These are phyloP conservation scores for Eristalis intricaria DNA, from an alignment of 2,888 invertebrate species.

Conservation along the genomic window DNA sequence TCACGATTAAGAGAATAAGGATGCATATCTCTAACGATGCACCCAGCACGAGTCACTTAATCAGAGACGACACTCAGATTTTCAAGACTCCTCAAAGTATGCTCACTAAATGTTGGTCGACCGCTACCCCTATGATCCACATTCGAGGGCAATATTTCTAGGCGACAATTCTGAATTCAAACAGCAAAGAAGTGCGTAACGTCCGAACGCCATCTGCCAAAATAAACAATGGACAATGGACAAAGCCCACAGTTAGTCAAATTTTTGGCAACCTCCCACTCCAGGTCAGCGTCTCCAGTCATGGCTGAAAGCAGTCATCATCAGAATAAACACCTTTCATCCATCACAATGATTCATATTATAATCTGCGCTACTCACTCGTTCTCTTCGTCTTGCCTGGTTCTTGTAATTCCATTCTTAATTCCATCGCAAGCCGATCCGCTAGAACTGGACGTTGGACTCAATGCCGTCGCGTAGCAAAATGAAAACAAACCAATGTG, in stretches of 20 bases:
- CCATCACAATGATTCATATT: background rate
- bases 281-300: background rate
- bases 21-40: too few relatives aligned
- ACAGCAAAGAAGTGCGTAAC: background rate
- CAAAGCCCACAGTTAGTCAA: background rate
- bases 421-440: constrained; percentile 19
- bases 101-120: background rate
- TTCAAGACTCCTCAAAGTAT: background rate
- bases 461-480: background rate
- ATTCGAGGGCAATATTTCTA: background rate
- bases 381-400: background rate
- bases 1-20: too few relatives aligned
- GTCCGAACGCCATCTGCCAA: background rate
- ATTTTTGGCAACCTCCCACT: background rate
- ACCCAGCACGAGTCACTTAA: too few relatives aligned
- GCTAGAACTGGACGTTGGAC: constrained; percentile 55
- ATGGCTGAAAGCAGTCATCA: background rate
- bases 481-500: constrained; percentile 21
- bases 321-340: background rate
- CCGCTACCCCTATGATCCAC: background rate
- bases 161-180: background rate
- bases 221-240: background rate
- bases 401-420: background rate
- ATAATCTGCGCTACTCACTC: background rate
- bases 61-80: background rate